Base-by-base conservation (phyloP, 1,140 invertebrate genomes). In the Brachionus rubens region DNA sequence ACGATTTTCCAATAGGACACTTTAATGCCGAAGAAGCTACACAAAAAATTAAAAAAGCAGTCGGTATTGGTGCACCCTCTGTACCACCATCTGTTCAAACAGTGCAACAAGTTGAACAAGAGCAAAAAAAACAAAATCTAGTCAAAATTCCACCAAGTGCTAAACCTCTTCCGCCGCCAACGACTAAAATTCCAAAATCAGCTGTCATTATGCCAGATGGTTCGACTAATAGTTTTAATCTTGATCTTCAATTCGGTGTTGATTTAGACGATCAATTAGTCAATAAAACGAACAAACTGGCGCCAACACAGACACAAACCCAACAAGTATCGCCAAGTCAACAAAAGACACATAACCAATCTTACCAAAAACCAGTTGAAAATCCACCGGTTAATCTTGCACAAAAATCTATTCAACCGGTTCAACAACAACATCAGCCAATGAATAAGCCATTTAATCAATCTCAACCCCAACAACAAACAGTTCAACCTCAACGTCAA, bases 11-110 rank as follows among this genome's bases (percentile, higher is more conserved):
- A 19, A 54, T 72, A 16, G 68, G 68, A 33, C 68, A 72, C n/a
- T 72, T 72, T n/a, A 72, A 72, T 72, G 68, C 68, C 10, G 68
- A 50, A 33, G 68, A 72, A 24, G 68, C 68, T 4, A 47, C 68
- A 10, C 68, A 72, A 21, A 72, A 72, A 9, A 72, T 72, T 16
- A 72, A 72, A 72, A 72, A 72, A 72, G 68, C 68, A 24, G 46
- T 72, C 9, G 50, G 68, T 7, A 30, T 72, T 30, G 50, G 43
- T 40, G 40, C 33, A 30, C 16, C 68, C 1, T 14, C 46, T 1
- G 68, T 12, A 6, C 33, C 16, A 14, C 12, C 30, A 6, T 28
- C 52, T 16, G n/a, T 12, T 33, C 46, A 48, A 50, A 30, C 46
- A 6, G 14, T 19, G 3, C 1, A 28, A 65, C n/a, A 9, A 24